Evolutionary conservation across 2,888 invertebrate genomes (phyloP).

Genomic region (Drosophila subquinaria): DNA sequence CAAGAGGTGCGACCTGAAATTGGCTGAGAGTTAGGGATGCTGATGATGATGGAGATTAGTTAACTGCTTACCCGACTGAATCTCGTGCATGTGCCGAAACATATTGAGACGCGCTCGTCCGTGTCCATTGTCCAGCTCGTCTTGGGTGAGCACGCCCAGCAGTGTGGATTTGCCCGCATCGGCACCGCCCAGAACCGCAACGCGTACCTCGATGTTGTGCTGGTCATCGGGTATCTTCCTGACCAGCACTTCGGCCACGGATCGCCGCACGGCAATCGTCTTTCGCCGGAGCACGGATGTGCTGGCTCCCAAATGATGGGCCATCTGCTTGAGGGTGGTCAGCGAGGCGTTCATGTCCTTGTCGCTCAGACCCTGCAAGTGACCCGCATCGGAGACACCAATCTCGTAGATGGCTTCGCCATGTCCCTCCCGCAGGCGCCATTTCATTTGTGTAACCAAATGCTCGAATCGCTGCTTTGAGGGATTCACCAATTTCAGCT

Average conservation of each 20-base stretch:
- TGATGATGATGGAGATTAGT: neutral
- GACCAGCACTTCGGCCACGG: constrained; percentile 95
- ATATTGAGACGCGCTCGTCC: constrained; percentile 98
- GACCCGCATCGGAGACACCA: constrained; percentile 96
- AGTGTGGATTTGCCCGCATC: constrained; percentile 99
- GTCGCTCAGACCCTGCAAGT: constrained; percentile 93
- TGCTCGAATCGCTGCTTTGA: constrained; percentile 97
- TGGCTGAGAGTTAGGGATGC: neutral
- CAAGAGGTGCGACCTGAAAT: constrained; percentile 94
- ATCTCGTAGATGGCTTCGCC: constrained; percentile 99
- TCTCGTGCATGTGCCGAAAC: constrained; percentile 97
- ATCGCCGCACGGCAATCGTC: constrained; percentile 86
- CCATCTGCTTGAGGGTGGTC: constrained; percentile 95
- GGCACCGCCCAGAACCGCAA: constrained; percentile 97
- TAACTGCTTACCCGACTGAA: constrained; percentile 87
- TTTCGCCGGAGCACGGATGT: constrained; percentile 91
- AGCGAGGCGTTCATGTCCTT: constrained; percentile 95
- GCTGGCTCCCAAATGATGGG: constrained; percentile 93
- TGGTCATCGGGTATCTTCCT: constrained; percentile 95
- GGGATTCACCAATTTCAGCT: constrained; percentile 96
- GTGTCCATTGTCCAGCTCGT: constrained; percentile 97
- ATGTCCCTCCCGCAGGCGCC: constrained; percentile 97
- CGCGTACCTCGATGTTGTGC: constrained; percentile 94
- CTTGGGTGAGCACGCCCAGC: constrained; percentile 97
- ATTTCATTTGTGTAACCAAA: constrained; percentile 99